These are phyloP conservation scores for Porites rus DNA, from an alignment of 92 coral and sea anemone genomes.

Conservation along the genomic window DNA sequence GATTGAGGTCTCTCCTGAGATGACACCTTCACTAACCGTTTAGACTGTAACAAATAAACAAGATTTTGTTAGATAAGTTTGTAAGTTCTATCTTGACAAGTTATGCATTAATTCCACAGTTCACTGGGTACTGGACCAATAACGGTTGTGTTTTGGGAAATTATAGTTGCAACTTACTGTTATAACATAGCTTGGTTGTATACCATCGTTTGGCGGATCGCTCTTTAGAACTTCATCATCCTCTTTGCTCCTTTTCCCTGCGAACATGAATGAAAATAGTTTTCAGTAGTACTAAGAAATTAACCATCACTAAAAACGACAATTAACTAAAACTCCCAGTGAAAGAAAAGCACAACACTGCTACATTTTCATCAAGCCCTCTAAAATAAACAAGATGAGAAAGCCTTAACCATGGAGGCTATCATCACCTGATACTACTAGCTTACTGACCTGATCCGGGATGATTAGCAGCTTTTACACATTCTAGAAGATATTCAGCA, in stretches of 20 bases:
- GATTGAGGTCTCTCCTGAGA: slow-evolving; percentile 69
- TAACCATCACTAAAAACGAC: not conserved
- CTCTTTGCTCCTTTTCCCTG: slow-evolving; percentile 31
- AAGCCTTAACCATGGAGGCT: too few relatives aligned
- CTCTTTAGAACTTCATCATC: not conserved
- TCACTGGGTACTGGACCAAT: too few relatives aligned
- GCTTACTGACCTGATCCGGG: slow-evolving; percentile 40
- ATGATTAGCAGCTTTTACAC: slow-evolving; percentile 60
- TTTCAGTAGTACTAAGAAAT: not conserved
- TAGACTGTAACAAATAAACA: slow-evolving; percentile 56
- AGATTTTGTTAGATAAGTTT: too few relatives aligned
- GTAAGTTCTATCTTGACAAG: too few relatives aligned
- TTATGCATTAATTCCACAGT: too few relatives aligned
- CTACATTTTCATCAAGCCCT: too few relatives aligned
- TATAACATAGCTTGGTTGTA: slow-evolving; percentile 77
- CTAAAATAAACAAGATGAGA: too few relatives aligned
- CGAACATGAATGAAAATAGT: too few relatives aligned
- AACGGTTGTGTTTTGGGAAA: too few relatives aligned
- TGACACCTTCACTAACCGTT: slow-evolving; percentile 54
- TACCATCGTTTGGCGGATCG: not conserved
- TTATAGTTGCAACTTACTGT: slow-evolving; percentile 43
- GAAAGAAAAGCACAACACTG: too few relatives aligned
- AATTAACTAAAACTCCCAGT: too few relatives aligned
- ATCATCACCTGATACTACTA: not conserved
- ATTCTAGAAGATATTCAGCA: slow-evolving; percentile 69